phyloP scores from a whole-genome alignment of 2,113 vertebrate species.

The Myanophis thanlyinensis region DNA sequence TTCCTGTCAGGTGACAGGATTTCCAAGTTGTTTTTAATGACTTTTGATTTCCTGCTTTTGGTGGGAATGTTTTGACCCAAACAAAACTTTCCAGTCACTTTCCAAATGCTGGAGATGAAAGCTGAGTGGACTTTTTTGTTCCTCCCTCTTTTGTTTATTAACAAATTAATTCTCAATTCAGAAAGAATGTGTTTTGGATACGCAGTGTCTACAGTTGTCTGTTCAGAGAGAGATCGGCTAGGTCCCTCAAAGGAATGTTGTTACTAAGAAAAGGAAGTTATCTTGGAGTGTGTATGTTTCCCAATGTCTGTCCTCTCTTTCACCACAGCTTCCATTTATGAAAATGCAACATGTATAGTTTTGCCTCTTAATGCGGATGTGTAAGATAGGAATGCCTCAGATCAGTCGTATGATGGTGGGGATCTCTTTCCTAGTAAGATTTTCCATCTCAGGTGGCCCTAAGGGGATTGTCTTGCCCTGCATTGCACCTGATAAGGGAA shows the following conservation, averaged over 20 bases:
- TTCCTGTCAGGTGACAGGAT: neutral
- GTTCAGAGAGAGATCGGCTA: neutral
- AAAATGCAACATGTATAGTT: neutral
- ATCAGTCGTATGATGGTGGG: neutral
- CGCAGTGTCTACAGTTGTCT: neutral
- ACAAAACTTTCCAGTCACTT: constrained; percentile 32
- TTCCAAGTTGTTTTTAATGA: neutral
- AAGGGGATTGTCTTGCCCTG: constrained; percentile 3
- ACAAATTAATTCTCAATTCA: neutral
- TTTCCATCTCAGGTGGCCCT: constrained; percentile 7
- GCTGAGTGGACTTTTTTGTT: neutral
- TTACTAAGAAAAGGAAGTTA: constrained; percentile 46
- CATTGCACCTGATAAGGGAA: neutral
- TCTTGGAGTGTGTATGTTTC: constrained; percentile 30
- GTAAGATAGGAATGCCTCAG: neutral
- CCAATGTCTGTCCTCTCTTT: constrained; percentile 20
- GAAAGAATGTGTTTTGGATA: neutral
- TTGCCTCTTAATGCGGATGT: neutral
- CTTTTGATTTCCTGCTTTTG: rapidly evolving
- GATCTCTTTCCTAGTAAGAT: neutral
- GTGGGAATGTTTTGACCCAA: neutral
- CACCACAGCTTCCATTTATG: neutral
- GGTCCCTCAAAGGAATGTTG: neutral
- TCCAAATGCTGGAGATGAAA: neutral
- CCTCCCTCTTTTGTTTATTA: neutral